These are phyloP conservation scores for Panthera leo DNA, from an alignment of 2,113 vertebrate species.

Conservation along the genomic window DNA sequence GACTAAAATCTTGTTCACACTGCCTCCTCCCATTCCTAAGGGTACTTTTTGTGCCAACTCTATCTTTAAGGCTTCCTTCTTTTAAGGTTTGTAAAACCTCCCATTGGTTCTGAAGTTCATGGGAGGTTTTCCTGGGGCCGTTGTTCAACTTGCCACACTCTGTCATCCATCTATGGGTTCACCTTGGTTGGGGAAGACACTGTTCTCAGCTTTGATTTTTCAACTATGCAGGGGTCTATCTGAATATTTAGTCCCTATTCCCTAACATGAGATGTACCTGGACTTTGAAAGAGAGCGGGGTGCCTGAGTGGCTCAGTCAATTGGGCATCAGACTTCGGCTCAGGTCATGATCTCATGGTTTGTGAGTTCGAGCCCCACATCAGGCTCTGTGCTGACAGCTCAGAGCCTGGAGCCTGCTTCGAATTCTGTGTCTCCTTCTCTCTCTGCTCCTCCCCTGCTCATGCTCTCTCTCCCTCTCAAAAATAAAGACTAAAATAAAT, in stretches of 20 bases:
- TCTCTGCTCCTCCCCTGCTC: no score
- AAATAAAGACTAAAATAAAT: no score
- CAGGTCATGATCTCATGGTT: no score
- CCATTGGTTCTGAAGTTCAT: not conserved
- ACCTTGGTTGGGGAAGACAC: not conserved
- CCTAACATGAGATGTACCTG: not conserved
- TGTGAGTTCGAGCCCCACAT: no score
- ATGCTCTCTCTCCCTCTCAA: no score
- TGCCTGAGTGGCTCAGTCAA: no score
- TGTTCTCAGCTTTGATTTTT: conserved; percentile 35
- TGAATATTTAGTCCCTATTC: conserved; percentile 8
- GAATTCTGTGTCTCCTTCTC: no score
- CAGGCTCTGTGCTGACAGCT: no score
- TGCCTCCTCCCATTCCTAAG: not conserved
- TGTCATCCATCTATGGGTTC: not conserved
- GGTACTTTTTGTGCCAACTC: not conserved
- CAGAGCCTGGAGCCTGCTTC: no score
- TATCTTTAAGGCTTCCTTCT: not conserved
- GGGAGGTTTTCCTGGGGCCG: not conserved
- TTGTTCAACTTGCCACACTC: conserved; percentile 26
- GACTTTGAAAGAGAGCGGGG: conserved; percentile 4
- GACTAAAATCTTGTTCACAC: not conserved
- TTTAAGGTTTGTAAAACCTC: conserved; percentile 15
- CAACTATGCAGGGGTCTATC: not conserved
- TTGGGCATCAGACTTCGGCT: no score